Conservation (phyloP, 2,113 vertebrate species). For the Lanius collurio region DNA sequence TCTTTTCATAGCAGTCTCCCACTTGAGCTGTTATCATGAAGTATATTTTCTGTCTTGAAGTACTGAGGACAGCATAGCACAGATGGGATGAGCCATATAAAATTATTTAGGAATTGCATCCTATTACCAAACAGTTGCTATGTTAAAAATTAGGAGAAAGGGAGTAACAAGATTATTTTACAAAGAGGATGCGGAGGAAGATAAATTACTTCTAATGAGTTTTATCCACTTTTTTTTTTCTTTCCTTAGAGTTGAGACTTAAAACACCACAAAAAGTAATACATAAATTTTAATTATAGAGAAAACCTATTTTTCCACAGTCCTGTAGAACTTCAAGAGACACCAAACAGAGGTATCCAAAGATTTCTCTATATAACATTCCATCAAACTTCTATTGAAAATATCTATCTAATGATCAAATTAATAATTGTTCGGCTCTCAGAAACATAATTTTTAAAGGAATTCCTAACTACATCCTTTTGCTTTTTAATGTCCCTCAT, state of each 20-base stretch:
- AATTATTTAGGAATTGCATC: conserved; percentile 43
- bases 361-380: not conserved
- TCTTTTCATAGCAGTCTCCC: conserved; percentile 21
- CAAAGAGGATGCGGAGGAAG: not conserved
- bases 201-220: conserved; percentile 20
- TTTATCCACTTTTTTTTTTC: not conserved
- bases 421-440: not conserved
- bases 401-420: not conserved
- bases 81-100: not conserved
- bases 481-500: not conserved
- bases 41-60: not conserved
- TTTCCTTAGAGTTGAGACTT: not conserved
- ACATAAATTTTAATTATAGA: not conserved
- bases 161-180: not conserved
- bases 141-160: not conserved
- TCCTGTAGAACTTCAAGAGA: not conserved
- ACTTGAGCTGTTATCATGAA: conserved; percentile 14
- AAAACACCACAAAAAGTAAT: not conserved
- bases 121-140: conserved; percentile 5
- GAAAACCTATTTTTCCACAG: not conserved
- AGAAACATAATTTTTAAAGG: not conserved
- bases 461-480: not conserved
- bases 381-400: not conserved
- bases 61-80: not conserved
- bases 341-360: not conserved